Evolutionary conservation across 2,888 invertebrate species (phyloP), one percentile per base, ranked within the genome.

Genomic region (Drosophila multiciliata): DNA sequence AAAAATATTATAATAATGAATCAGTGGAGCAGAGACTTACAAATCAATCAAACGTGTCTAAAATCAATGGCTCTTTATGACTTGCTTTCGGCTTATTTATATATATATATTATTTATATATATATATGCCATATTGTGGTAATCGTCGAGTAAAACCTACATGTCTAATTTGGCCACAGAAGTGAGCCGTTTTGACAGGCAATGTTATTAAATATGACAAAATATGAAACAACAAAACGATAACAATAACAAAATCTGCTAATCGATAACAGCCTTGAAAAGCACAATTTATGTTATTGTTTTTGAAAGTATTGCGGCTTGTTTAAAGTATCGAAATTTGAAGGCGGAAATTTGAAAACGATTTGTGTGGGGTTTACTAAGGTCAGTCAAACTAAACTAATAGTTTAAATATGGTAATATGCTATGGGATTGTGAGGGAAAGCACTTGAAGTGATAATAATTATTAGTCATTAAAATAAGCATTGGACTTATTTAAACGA

Each of bases 191-290:
- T 87, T 77, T 80, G 84, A 84, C 88, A 80, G 73, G 60, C 73
- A 57, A 57, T 53, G 64, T 61, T 64, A 59, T 83, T 87, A 72
- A 69, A 63, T 62, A 80, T 84, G 87, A 83, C 87, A 86, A 83
- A 86, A 79, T 73, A 67, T 70, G 40, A 67, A 71, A 29, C 61
- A 55, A 61, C 59, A 48, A 76, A 54, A 23, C 29, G 59, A 55
- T 66, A 45, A 68, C 64, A 72, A 76, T 62, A 68, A 69, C 64
- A 83, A 86, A 78, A 65, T 75, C 78, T 38, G 78, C 73, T 80
- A 85, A 84, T 83, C 83, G 80, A 82, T 78, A 72, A 38, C 78
- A 85, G 65, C 83, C 83, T 84, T 84, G 78, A 78, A 68, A 45
- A 29, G 33, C 42, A 68, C 49, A 23, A 60, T 53, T 55, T 20